Conservation (phyloP, 2,797 vertebrate genomes). For the Sebastes minor region DNA sequence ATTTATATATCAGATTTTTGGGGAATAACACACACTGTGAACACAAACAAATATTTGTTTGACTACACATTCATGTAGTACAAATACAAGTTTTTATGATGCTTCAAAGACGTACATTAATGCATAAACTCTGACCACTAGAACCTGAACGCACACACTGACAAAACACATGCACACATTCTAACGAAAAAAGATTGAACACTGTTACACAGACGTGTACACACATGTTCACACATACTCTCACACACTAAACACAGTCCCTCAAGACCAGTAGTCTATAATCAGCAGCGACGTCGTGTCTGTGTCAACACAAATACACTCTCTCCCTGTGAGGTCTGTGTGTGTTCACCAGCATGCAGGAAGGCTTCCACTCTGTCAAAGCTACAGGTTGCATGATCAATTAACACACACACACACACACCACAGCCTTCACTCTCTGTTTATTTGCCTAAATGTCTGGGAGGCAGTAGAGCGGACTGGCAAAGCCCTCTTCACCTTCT, state of each 20-base stretch:
- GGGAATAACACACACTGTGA: neutral
- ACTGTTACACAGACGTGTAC: neutral
- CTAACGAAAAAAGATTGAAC: neutral
- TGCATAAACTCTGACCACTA: neutral
- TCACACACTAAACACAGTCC: neutral
- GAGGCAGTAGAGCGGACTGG: conserved; percentile 24
- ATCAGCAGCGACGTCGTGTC: neutral
- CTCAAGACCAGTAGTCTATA: conserved; percentile 1
- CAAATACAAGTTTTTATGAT: neutral
- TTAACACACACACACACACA: neutral
- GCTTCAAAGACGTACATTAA: neutral
- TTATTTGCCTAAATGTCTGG: conserved; percentile 61
- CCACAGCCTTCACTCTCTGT: conserved; percentile 22
- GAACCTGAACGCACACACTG: neutral
- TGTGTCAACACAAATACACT: conserved; percentile 36
- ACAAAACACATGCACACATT: neutral
- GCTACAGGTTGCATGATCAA: conserved; percentile 1
- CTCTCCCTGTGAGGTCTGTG: conserved; percentile 47
- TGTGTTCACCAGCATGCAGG: conserved; percentile 4
- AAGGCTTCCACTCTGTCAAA: conserved; percentile 17
- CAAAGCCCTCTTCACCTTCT: neutral
- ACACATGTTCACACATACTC: neutral
- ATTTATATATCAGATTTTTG: neutral
- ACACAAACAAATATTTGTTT: neutral
- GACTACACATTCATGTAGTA: neutral